phyloP scores from a whole-genome alignment of 2,797 vertebrate genomes.

The Enteromius thamalakanensis region DNA sequence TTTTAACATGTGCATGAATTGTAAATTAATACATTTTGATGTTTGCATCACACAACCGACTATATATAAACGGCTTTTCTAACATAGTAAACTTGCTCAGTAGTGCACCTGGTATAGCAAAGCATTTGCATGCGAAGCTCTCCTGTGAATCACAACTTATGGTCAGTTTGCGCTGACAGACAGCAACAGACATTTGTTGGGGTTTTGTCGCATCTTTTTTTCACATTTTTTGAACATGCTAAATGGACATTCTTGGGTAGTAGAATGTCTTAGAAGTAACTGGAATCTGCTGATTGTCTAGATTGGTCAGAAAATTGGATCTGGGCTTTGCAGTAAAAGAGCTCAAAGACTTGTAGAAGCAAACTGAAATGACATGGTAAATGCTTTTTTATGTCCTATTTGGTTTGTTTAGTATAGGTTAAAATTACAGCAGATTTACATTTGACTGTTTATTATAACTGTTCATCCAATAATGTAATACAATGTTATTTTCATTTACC shows the following conservation, averaged over 20 bases:
- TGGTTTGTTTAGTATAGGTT: background rate
- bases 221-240: too few relatives aligned
- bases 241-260: background rate
- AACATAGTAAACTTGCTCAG: background rate
- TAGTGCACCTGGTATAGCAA: background rate
- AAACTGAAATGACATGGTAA: background rate
- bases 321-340: background rate
- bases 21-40: too few relatives aligned
- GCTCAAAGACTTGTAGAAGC: conserved; percentile 1
- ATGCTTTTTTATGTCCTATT: background rate
- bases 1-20: background rate
- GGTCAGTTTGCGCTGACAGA: background rate
- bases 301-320: background rate
- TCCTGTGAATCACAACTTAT: background rate
- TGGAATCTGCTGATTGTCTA: background rate
- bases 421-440: background rate
- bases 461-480: too few relatives aligned
- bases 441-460: too few relatives aligned
- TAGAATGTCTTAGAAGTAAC: background rate
- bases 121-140: background rate
- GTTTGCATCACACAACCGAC: too few relatives aligned
- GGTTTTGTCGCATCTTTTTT: too few relatives aligned
- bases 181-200: background rate
- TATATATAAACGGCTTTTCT: background rate
- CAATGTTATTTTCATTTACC: too few relatives aligned